phyloP scores from a whole-genome alignment of 92 coral and sea anemone species.

The Diadumene lineata region DNA sequence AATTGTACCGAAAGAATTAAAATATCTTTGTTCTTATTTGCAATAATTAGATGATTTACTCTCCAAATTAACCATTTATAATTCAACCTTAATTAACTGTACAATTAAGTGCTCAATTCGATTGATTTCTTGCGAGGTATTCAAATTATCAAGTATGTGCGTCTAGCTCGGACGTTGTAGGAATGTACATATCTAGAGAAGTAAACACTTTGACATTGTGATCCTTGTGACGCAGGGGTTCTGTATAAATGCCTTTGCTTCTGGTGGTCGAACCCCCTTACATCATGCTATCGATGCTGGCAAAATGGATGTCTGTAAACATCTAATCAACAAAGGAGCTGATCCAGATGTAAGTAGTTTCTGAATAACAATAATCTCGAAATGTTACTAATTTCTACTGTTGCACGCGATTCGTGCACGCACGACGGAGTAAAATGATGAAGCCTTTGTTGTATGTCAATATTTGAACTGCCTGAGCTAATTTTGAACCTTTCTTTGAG shows the following conservation, averaged over 20 bases:
- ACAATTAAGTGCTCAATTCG: too few species aligned
- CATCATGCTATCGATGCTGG: conserved; percentile 81
- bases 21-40: too few species aligned
- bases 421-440: too few species aligned
- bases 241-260: conserved; percentile 55
- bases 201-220: conserved; percentile 19
- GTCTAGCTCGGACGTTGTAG: conserved; percentile 2
- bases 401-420: too few species aligned
- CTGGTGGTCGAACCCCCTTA: conserved; percentile 76
- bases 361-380: too few species aligned
- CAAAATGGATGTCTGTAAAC: conserved; percentile 63
- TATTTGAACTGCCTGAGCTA: not conserved
- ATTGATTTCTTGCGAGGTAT: too few species aligned
- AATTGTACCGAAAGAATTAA: too few species aligned
- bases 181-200: conserved; percentile 30
- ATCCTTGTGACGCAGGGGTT: conserved; percentile 64
- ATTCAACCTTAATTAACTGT: too few species aligned
- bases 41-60: too few species aligned
- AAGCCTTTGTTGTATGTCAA: conserved; percentile 3
- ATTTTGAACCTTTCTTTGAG: not conserved
- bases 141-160: too few species aligned
- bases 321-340: conserved; percentile 70
- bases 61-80: too few species aligned
- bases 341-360: conserved; percentile 71
- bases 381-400: too few species aligned